Base-by-base conservation (phyloP, 2,888 invertebrate species). In the Hypolimnas misippus region DNA sequence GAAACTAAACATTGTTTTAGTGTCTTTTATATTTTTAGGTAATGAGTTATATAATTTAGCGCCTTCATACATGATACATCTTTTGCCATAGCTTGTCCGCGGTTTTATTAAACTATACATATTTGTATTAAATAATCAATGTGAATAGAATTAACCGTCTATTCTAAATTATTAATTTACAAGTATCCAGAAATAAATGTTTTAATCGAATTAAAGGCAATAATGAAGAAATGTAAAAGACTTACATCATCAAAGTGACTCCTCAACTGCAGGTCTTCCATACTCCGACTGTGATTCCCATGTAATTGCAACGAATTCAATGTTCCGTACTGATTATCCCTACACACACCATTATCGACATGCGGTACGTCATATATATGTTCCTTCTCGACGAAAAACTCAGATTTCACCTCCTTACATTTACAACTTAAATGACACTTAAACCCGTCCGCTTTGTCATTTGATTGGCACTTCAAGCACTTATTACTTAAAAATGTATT, bases 311-410 rank as follows among this genome's bases (percentile, higher is more conserved):
- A 72, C 14, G 68, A 71, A 51, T 86, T 87, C 40, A 91, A 58
- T 0, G 82, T 82, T 10, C 89, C 87, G 56, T 89, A 89, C 3
- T 70, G 75, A 57, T 74, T 80, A 44, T 72, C n/a, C n/a, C n/a
- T n/a, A n/a, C n/a, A n/a, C n/a, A n/a, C 72, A 35, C 56, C 21
- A 42, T 46, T 56, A 44, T 70, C 76, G 29, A 60, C 80, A 75
- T 87, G 93, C 0, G 95, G 95, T 70, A 94, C 94, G 68, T 94
- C 94, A 74, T 95, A 95, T 25, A 95, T 93, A 70, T 94, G 94
- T 70, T 94, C 94, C 29, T 91, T 80, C 0, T 81, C 77, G 0
- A 86, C 64, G 38, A 83, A 89, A 65, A 89, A 91, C 63, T 84
- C 81, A 0, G 87, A 86, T 21, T 77, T 84, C 70, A 63, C 62